Conservation (phyloP, 1,140 invertebrate genomes). For the Whitmania pigra region DNA sequence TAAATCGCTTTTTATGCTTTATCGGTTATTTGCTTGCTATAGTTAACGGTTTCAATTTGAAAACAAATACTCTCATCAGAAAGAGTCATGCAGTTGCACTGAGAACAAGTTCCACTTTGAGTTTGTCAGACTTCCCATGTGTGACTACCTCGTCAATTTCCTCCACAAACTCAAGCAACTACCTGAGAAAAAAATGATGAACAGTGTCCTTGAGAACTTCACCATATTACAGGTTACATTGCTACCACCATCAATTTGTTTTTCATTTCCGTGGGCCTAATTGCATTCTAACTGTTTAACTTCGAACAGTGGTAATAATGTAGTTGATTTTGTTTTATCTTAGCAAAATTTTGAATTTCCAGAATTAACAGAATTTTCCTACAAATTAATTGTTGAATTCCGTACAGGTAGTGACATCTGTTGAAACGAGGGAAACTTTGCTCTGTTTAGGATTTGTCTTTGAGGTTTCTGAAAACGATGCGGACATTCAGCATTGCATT, state of each 20-base stretch:
- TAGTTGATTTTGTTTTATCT: too few species aligned
- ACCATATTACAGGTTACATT: constrained; percentile 72
- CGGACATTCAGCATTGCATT: constrained; percentile 95
- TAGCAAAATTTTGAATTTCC: too few species aligned
- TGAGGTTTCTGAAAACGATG: constrained; percentile 94
- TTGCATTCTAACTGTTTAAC: too few species aligned
- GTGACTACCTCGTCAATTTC: constrained; percentile 99
- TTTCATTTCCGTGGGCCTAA: too few species aligned
- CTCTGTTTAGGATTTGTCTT: constrained; percentile 97
- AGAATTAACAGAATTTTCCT: too few species aligned
- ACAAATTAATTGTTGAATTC: neutral
- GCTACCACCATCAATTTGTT: too few species aligned
- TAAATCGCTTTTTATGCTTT: too few species aligned
- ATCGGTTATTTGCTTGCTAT: too few species aligned
- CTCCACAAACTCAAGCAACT: constrained; percentile 95
- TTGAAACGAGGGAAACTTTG: constrained; percentile 93
- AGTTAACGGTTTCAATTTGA: too few species aligned
- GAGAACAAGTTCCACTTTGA: neutral
- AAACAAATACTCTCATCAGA: neutral
- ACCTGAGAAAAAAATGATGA: constrained; percentile 99
- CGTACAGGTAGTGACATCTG: constrained; percentile 63
- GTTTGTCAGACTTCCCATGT: constrained; percentile 60
- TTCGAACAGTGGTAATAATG: too few species aligned
- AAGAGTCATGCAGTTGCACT: neutral
- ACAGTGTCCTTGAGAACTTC: constrained; percentile 98